Evolutionary conservation across 2,888 invertebrate species (phyloP), one percentile per base, ranked within the genome.

Genomic region (Epirrhoe tristata): DNA sequence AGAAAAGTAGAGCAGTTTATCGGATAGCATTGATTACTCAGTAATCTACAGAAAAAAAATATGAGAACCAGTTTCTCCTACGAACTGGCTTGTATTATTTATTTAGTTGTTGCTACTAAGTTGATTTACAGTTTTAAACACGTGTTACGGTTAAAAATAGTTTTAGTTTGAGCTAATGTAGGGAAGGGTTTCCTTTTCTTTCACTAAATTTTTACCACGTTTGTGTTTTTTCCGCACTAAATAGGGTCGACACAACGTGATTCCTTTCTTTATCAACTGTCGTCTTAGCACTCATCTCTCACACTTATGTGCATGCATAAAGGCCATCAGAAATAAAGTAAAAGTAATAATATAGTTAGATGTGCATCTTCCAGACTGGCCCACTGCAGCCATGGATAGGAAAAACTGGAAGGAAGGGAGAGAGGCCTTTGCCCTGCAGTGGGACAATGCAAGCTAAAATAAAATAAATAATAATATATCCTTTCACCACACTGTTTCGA

Each of bases 1-100:
- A 48, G 48, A 48, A 48, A 48, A 16, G 7, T 48, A 48, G 48
- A 48, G 14, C 48, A 48, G 14, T 48, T 48, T 16, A 48, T 48
- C 16, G 48, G 7, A 48, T 48, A 48, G 16, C 48, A 48, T 48
- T 16, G 16, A 48, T 14, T 6, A 48, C 14, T 48, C 7, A 6
- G 48, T 16, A 16, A 16, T 1, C 48, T 16, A 48, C 7, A 48
- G 16, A 48, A 7, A 48, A n/a, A 24, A 48, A 6, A 7, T 48
- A 48, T 48, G 48, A 12, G 39, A 43, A 43, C 39, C 12, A 3
- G 39, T 43, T 43, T 43, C 39, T 43, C 12, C 39, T 43, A 43
- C 1, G 6, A 43, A 43, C 39, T 12, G 39, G 12, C 4, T 43
- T n/a, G n/a, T n/a, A 12, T 12, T 43, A 43, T 43, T 43, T 10